Evolutionary conservation across 2,113 vertebrate species (phyloP).

Genomic region (Oncorhynchus masou): DNA sequence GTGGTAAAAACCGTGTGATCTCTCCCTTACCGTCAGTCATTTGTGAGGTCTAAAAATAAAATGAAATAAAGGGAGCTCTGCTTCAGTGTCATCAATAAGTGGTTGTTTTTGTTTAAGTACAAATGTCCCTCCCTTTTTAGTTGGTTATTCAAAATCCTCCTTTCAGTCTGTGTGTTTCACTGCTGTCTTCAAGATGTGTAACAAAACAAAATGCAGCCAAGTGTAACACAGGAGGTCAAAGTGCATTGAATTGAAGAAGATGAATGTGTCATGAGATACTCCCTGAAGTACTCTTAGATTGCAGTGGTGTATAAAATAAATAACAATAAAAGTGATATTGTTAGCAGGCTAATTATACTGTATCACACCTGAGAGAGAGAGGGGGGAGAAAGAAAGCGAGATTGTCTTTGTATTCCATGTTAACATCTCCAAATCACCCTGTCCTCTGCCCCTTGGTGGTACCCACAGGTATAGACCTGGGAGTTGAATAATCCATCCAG

Average conservation of each 20-base stretch:
- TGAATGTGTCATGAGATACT: not conserved
- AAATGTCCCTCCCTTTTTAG: constrained; percentile 28
- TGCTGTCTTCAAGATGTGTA: no score
- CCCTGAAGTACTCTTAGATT: not conserved
- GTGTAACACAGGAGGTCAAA: not conserved
- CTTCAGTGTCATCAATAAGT: constrained; percentile 48
- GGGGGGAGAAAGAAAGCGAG: no score
- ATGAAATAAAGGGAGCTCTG: constrained; percentile 27
- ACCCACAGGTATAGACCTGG: no score
- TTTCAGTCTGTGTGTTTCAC: constrained; percentile 5
- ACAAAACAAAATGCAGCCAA: not conserved
- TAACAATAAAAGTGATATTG: no score
- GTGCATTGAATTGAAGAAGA: constrained; percentile 9
- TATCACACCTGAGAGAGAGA: no score
- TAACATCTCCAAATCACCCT: no score
- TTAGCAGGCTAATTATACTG: no score
- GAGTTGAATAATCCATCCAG: no score
- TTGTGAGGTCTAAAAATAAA: constrained; percentile 48
- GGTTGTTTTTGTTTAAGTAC: constrained; percentile 45
- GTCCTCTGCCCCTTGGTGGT: no score
- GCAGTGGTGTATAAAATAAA: not conserved
- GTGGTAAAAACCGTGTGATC: constrained; percentile 16
- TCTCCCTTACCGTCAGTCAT: constrained; percentile 30
- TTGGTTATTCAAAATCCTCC: not conserved
- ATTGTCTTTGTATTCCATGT: no score